phyloP scores from a whole-genome alignment of 2,113 vertebrate species.

The Lutjanus erythropterus region DNA sequence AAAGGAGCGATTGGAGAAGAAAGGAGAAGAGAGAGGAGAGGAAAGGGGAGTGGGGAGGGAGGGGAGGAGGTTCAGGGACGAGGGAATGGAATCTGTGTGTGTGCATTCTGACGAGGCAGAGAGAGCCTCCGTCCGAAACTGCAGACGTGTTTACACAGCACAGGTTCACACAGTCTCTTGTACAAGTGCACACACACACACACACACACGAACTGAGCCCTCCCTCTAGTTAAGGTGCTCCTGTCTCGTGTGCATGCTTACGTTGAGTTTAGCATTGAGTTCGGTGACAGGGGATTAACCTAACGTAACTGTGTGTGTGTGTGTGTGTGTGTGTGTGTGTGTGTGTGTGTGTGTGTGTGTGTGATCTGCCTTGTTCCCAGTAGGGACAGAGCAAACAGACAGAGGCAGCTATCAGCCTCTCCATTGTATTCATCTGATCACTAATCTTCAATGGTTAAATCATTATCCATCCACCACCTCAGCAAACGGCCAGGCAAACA shows the following conservation, averaged over 20 bases:
- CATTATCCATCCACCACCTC: slow-evolving; percentile 78
- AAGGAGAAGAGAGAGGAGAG: slow-evolving; percentile 4
- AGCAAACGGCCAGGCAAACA: slow-evolving; percentile 73
- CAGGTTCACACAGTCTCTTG: slow-evolving; percentile 62
- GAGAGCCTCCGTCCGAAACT: slow-evolving; percentile 68
- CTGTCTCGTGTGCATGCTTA: slow-evolving; percentile 39
- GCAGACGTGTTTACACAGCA: slow-evolving; percentile 70
- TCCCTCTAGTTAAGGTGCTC: slow-evolving; percentile 46
- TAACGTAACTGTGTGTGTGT: slow-evolving; percentile 33
- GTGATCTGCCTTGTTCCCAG: slow-evolving; percentile 59
- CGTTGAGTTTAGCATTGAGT: slow-evolving; percentile 57
- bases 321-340: slow-evolving; percentile 45
- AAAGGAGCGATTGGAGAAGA: slow-evolving; percentile 54
- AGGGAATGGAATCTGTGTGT: slow-evolving; percentile 72
- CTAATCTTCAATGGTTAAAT: slow-evolving; percentile 83
- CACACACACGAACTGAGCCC: slow-evolving; percentile 21
- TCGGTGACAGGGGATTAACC: slow-evolving; percentile 40
- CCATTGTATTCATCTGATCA: slow-evolving; percentile 79
- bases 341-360: slow-evolving; percentile 36
- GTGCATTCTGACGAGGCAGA: slow-evolving; percentile 70
- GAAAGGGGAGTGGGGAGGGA: background rate
- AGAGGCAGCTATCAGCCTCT: slow-evolving; percentile 71
- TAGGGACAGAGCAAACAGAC: slow-evolving; percentile 70
- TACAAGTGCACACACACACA: slow-evolving; percentile 22
- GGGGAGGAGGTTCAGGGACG: slow-evolving; percentile 44